Base-by-base conservation (phyloP, 2,797 vertebrate genomes). In the Thalassophryne amazonica region DNA sequence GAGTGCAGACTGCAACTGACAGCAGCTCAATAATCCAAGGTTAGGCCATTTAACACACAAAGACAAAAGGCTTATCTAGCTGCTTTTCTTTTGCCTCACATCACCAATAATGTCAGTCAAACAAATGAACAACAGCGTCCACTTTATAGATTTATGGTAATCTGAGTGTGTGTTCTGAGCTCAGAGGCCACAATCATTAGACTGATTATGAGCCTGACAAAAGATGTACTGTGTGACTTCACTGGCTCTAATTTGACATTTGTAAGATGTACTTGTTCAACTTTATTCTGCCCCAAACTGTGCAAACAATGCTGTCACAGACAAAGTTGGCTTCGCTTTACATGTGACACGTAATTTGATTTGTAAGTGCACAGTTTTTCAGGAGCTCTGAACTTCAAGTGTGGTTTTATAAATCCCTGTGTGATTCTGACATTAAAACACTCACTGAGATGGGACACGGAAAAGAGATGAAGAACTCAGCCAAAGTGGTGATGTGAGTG, bases 71-170 rank as follows among this genome's bases (percentile, higher is more conserved):
- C 85, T 88, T 85, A 86, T 83, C 80, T 75, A 55, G 70, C 65
- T 75, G 62, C 68, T 78, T 77, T 82, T 69, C 48, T n/a, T 78
- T 61, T 73, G 58, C 60, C 52, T 81, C 66, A 50, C 63, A 71
- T 71, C 60, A 55, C 59, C 64, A 54, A 55, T 34, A 60, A 63
- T 47, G 66, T 52, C 76, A 79, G 41, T 81, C 75, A 83, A 53
- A 71, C 34, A 14, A 46, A 14, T 80, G 84, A 87, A 47, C 64
- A 81, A 75, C 80, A 77, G 74, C 29, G 10, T 58, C 60, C 62
- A 41, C 69, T 75, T 78, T 82, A 87, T 83, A 80, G 81, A 87
- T 88, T 85, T 86, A 86, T 88, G 80, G 49, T 79, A 83, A 87
- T 87, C 36, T 40, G 29, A 48, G 36, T 20, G 51, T 50, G 63